Evolutionary conservation across 2,113 vertebrate species (phyloP).

Genomic region (Triplophysa rosa): DNA sequence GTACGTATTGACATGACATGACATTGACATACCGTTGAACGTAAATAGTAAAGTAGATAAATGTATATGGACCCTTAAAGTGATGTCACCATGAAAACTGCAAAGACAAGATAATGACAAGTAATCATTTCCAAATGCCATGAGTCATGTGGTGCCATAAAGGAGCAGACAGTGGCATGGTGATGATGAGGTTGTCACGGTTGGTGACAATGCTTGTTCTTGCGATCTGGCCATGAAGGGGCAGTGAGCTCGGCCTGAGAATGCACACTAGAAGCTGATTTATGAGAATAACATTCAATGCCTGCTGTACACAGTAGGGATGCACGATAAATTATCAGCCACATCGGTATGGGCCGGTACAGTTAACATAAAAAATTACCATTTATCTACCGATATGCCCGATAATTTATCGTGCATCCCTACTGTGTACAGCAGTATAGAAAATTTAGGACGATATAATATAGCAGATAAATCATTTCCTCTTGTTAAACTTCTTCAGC

Average conservation of each 20-base stretch:
- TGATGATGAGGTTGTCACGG: not conserved
- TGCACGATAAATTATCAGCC: conserved; percentile 20
- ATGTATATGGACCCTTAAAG: conserved; percentile 68
- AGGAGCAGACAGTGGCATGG: not conserved
- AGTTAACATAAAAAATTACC: no score
- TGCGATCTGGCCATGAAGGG: conserved; percentile 60
- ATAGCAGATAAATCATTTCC: no score
- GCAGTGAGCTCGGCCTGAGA: conserved; percentile 62
- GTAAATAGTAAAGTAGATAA: no score
- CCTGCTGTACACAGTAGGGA: conserved; percentile 66
- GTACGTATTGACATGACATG: no score
- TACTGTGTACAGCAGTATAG: no score
- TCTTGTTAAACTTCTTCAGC: no score
- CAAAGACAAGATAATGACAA: conserved; percentile 32
- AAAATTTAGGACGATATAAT: no score
- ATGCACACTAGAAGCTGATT: conserved; percentile 67
- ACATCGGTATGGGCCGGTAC: no score
- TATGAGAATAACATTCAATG: conserved; percentile 66
- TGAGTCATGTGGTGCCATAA: not conserved
- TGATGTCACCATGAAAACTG: conserved; percentile 69
- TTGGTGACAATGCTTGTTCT: conserved; percentile 38
- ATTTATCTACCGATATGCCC: no score
- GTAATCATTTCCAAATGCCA: no score
- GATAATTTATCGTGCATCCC: no score
- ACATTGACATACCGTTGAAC: not conserved